Conservation (phyloP, 2,113 vertebrate genomes). For the Onychostruthus taczanowskii region DNA sequence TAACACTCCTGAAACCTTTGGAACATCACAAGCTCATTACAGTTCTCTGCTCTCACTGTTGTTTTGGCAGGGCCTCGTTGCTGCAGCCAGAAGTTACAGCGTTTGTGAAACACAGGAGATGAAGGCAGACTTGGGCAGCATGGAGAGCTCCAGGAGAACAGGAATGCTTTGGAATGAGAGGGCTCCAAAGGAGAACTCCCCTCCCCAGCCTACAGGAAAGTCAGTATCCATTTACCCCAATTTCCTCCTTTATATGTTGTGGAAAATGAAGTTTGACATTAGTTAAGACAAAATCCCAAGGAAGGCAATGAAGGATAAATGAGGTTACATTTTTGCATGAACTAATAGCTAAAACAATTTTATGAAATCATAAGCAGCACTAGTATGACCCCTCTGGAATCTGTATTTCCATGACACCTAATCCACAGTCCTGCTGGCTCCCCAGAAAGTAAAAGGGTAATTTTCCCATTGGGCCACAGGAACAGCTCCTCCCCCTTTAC, state of each 20-base stretch:
- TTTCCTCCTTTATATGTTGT: not conserved
- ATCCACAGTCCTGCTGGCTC: not conserved
- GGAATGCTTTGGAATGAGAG: not conserved
- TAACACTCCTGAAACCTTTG: not conserved
- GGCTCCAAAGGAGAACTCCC: not conserved
- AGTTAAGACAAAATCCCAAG: not conserved
- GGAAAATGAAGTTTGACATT: not conserved
- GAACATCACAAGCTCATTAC: not conserved
- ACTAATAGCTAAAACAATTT: not conserved
- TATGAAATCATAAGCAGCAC: not conserved
- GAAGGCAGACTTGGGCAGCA: not conserved
- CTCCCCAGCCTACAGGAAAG: not conserved
- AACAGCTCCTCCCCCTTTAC: not conserved
- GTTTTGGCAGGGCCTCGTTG: not conserved
- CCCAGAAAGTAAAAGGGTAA: not conserved
- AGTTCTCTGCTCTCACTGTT: not conserved
- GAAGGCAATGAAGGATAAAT: not conserved
- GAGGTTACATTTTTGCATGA: not conserved
- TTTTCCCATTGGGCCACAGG: not conserved
- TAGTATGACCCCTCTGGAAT: not conserved
- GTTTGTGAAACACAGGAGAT: not conserved
- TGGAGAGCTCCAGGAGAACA: not conserved
- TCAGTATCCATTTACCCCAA: not conserved
- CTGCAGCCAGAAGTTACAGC: not conserved
- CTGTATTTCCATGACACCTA: not conserved